Percentiles rank a stretch among this genome's conserved stretches.
phyloP scores from a whole-genome alignment of 2,888 invertebrate species.

The Marronus borbonicus region DNA sequence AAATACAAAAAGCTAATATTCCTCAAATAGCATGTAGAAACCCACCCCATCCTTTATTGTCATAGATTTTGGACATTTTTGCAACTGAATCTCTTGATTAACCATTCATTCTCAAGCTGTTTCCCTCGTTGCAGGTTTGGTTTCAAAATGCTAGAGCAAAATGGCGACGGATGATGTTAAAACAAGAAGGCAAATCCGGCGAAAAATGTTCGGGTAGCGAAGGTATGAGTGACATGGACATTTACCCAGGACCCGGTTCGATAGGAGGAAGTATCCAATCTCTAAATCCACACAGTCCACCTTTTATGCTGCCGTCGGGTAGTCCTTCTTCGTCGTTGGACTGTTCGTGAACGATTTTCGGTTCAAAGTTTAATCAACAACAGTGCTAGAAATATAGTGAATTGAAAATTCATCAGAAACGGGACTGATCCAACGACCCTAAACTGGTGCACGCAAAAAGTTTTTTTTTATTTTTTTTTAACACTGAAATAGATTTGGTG shows the following conservation, averaged over 20 bases:
- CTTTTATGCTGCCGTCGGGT: constrained; percentile 79
- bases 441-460: constrained; percentile 37
- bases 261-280: constrained; percentile 78
- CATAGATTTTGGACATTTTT: too few relatives aligned
- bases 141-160: constrained; percentile 96
- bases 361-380: not conserved
- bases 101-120: not conserved
- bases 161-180: constrained; percentile 90
- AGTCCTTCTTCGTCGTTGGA: constrained; percentile 83
- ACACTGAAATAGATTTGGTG: constrained; percentile 23
- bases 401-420: constrained; percentile 34
- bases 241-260: constrained; percentile 74
- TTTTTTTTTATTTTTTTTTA: constrained; percentile 35
- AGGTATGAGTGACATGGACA: constrained; percentile 76
- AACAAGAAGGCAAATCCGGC: constrained; percentile 82
- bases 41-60: too few relatives aligned
- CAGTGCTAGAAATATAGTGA: constrained; percentile 32
- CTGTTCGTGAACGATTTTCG: constrained; percentile 75
- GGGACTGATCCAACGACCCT: not conserved
- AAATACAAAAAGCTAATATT: too few relatives aligned
- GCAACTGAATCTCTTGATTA: too few relatives aligned
- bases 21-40: too few relatives aligned
- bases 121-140: constrained; percentile 85
- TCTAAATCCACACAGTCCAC: constrained; percentile 80
- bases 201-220: constrained; percentile 81